phyloP scores from a whole-genome alignment of 2,113 vertebrate species.

The Alaudala cheleensis region DNA sequence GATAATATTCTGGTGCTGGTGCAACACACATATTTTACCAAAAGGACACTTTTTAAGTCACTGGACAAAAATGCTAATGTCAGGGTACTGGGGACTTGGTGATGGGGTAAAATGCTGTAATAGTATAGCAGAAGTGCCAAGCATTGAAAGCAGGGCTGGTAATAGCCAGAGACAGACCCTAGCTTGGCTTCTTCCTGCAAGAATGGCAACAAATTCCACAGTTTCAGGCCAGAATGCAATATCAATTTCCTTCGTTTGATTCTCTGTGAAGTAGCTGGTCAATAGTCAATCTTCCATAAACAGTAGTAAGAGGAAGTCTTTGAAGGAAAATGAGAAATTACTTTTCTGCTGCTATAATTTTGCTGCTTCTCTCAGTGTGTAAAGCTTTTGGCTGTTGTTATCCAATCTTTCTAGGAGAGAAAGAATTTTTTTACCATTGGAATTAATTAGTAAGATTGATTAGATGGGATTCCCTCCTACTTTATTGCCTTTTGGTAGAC shows the following conservation, averaged over 20 bases:
- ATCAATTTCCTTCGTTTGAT: background rate
- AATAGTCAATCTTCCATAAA: background rate
- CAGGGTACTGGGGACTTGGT: background rate
- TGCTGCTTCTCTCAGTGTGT: background rate
- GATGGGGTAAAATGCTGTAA: background rate
- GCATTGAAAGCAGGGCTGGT: background rate
- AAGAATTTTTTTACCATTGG: background rate
- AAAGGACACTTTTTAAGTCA: background rate
- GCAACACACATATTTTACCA: background rate
- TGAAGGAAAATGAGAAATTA: background rate
- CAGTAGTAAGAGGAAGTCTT: background rate
- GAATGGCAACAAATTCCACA: background rate
- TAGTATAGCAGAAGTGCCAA: background rate
- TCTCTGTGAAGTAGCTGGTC: background rate
- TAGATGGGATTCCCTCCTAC: background rate
- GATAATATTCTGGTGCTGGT: background rate
- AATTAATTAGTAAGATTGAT: background rate
- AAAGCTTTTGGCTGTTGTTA: background rate
- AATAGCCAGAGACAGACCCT: background rate
- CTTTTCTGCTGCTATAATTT: background rate
- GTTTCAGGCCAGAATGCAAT: background rate
- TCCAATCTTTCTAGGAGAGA: background rate
- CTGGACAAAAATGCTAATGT: background rate
- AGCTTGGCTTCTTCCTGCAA: background rate
- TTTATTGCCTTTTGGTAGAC: background rate